Evolutionary conservation across 53 echinoderm and acorn worm genomes (phyloP), one percentile per base, ranked within the genome.

Genomic region (Luidia sarsii): DNA sequence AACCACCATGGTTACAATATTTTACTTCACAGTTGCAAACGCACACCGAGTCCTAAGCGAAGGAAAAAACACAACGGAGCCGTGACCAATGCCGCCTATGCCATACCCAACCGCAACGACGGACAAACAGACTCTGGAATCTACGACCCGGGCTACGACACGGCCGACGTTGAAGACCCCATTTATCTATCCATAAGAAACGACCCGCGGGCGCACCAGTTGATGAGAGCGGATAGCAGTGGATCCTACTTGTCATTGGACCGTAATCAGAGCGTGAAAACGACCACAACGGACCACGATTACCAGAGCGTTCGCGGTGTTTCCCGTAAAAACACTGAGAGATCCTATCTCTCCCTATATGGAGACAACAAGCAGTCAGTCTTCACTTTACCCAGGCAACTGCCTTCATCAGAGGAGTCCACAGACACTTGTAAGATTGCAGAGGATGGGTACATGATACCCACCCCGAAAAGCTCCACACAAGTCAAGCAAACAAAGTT

Each of bases 201-300:
- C 45, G 77, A 77, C 61, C 77, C 77, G 0, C 59, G 77, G 32
- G 61, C 61, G 6, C 35, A 65, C 39, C 41, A 11, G 6, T 6
- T 6, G 6, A 6, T 6, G 6, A 11, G 6, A 7, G 41, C 41
- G 6, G 65, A 33, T 18, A 36, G 36, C 36, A 16, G 29, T 13
- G 33, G n/a, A n/a, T n/a, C 35, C 37, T 23, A 13, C n/a, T 13
- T 48, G 38, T 57, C 57, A 19, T 14, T 57, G 37, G 27, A 28
- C 9, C 43, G 62, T 30, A 60, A 60, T 18, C 45, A 35, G 2
- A 77, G 77, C 11, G 77, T 61, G 3, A 77, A 61, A 29, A 77
- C 77, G 7, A 77, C 60, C 45, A 77, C 59, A 32, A 77, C 77
- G 4, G 77, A 77, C 31, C 77, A 77, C 77, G 77, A 77, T 31